Conservation (phyloP, 92 coral and sea anemone genomes). For the Epizoanthus scotinus region DNA sequence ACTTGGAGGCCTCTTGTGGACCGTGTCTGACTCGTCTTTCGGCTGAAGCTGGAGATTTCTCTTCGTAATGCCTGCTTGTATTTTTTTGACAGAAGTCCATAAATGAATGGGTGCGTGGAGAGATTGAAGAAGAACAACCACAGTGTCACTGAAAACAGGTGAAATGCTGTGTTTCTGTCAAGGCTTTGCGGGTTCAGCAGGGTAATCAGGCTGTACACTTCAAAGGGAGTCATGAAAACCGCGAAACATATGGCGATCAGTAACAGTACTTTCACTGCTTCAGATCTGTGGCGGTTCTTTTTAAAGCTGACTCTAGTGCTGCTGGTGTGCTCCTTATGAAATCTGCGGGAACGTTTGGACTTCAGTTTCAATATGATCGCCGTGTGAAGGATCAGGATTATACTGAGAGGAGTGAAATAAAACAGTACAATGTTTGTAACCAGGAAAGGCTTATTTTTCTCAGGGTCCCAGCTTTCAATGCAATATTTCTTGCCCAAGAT, state of each 20-base stretch:
- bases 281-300: constrained; percentile 2
- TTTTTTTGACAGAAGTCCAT: constrained; percentile 36
- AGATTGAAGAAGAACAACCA: constrained; percentile 40
- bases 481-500: neutral
- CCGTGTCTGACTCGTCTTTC: constrained; percentile 3
- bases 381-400: neutral
- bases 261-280: constrained; percentile 18
- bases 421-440: constrained; percentile 9
- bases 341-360: neutral
- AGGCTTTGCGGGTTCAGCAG: constrained; percentile 6
- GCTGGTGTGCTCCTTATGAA: neutral
- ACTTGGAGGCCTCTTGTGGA: constrained; percentile 4
- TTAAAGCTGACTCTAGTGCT: neutral
- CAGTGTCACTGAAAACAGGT: constrained; percentile 4
- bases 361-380: neutral
- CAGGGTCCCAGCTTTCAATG: neutral
- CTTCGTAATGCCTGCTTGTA: constrained; percentile 22
- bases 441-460: neutral
- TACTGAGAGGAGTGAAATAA: neutral
- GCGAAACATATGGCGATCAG: constrained; percentile 26
- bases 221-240: constrained; percentile 29
- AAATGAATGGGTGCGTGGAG: constrained; percentile 31
- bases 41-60: constrained; percentile 4
- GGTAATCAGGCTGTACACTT: neutral
- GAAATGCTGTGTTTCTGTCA: constrained; percentile 8